Evolutionary conservation across 1,140 invertebrate genomes (phyloP).

Genomic region (Neodiprion pinetum): DNA sequence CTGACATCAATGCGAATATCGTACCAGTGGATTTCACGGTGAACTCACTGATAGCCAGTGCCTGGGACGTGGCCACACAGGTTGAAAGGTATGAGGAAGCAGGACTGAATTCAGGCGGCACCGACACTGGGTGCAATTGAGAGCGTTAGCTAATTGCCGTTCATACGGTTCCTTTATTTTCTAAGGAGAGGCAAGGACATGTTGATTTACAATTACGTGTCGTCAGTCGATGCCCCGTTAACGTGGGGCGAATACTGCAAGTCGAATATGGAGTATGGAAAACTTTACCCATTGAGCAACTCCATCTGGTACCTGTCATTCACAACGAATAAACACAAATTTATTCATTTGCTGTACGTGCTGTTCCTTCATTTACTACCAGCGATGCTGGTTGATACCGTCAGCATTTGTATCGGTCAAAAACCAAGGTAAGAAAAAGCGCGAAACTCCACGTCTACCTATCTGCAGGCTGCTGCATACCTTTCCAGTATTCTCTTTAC

Average conservation of each 20-base stretch:
- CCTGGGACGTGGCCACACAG: conserved; percentile 69
- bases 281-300: conserved; percentile 63
- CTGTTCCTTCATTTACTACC: conserved; percentile 70
- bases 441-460: no score
- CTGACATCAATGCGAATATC: conserved; percentile 69
- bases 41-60: conserved; percentile 77
- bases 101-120: neutral
- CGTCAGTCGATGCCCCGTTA: conserved; percentile 70
- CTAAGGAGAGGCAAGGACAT: conserved; percentile 55
- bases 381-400: conserved; percentile 66
- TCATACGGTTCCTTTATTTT: conserved; percentile 22
- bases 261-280: conserved; percentile 58
- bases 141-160: conserved; percentile 33
- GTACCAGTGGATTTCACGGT: conserved; percentile 82
- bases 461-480: no score
- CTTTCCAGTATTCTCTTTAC: no score
- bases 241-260: conserved; percentile 70
- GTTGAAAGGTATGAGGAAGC: conserved; percentile 35
- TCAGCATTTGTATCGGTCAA: conserved; percentile 64
- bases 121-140: neutral
- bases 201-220: conserved; percentile 77
- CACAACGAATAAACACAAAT: conserved; percentile 61
- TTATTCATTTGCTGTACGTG: conserved; percentile 61
- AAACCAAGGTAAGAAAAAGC: conserved; percentile 66
- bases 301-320: conserved; percentile 68